A percentile compares a stretch with the other conserved stretches of the same genome.
Conservation (phyloP, 2,888 invertebrate species). For the Herminia tarsipennalis region DNA sequence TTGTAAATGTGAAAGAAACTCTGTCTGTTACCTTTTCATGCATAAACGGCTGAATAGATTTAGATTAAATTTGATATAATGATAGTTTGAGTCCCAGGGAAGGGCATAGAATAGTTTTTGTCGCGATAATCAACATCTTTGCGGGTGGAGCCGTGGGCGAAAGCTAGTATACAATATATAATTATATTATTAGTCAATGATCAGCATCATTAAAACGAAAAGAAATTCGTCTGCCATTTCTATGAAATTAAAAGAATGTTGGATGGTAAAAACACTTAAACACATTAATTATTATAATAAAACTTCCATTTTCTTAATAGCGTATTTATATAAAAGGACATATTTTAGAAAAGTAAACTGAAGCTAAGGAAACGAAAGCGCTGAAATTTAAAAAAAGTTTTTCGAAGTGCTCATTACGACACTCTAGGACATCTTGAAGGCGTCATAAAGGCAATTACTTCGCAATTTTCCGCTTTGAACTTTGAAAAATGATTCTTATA, state of each 20-base stretch:
- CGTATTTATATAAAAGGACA: slow-evolving; percentile 36
- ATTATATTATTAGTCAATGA: too few relatives aligned
- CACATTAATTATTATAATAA: slow-evolving; percentile 11
- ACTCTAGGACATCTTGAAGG: slow-evolving; percentile 53
- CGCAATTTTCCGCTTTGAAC: slow-evolving; percentile 47
- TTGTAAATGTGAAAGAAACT: too few relatives aligned
- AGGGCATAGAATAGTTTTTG: too few relatives aligned
- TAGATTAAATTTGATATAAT: too few relatives aligned
- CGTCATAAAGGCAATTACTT: slow-evolving; percentile 65
- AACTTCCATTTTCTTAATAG: slow-evolving; percentile 15
- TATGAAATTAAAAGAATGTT: not conserved
- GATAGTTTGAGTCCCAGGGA: too few relatives aligned
- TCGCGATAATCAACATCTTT: too few relatives aligned
- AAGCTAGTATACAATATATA: too few relatives aligned
- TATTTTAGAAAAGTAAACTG: slow-evolving; percentile 41
- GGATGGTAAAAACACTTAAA: not conserved
- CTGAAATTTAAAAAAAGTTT: slow-evolving; percentile 53
- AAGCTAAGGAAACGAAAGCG: slow-evolving; percentile 47
- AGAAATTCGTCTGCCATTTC: not conserved
- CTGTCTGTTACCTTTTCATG: too few relatives aligned
- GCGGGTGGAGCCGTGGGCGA: too few relatives aligned
- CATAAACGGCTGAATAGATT: too few relatives aligned
- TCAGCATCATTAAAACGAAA: too few relatives aligned
- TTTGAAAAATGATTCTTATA: slow-evolving; percentile 26
- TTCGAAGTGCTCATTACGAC: slow-evolving; percentile 64